Percentiles rank a stretch among this genome's conserved stretches.
Conservation (phyloP, 2,113 vertebrate species). For the Irena cyanogastra region DNA sequence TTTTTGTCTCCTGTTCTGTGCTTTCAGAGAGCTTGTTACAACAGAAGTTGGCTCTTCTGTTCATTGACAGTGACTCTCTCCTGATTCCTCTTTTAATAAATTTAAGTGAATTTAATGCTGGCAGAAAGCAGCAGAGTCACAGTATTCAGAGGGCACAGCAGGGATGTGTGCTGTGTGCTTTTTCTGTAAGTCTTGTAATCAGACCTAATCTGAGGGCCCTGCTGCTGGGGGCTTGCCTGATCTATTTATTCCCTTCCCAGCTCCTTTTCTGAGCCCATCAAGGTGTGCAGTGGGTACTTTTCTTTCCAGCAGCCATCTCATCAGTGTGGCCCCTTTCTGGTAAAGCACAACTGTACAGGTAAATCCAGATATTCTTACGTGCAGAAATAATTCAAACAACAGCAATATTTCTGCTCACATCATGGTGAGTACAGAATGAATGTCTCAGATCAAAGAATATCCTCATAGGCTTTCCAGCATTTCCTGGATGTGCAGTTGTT, state of each 20-base stretch:
- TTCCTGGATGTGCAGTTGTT: slow-evolving; percentile 26
- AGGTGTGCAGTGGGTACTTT: neutral
- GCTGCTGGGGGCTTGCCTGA: neutral
- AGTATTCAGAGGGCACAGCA: neutral
- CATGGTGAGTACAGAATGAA: neutral
- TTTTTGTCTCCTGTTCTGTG: neutral
- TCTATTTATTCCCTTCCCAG: neutral
- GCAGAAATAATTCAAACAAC: neutral
- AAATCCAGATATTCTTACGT: neutral
- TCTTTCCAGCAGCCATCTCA: neutral
- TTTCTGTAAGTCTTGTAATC: neutral
- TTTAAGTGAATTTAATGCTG: neutral
- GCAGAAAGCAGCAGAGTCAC: neutral
- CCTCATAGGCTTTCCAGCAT: neutral
- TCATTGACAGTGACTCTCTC: neutral
- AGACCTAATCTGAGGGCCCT: neutral
- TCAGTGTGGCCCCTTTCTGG: neutral
- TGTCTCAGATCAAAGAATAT: neutral
- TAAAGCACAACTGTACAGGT: neutral
- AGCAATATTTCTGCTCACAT: neutral
- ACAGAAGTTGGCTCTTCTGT: neutral
- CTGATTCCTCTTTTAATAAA: neutral
- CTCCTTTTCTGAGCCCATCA: neutral
- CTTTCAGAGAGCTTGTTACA: neutral
- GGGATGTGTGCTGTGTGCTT: neutral